Conservation (phyloP, 1,140 invertebrate genomes). For the Megalopta genalis region DNA sequence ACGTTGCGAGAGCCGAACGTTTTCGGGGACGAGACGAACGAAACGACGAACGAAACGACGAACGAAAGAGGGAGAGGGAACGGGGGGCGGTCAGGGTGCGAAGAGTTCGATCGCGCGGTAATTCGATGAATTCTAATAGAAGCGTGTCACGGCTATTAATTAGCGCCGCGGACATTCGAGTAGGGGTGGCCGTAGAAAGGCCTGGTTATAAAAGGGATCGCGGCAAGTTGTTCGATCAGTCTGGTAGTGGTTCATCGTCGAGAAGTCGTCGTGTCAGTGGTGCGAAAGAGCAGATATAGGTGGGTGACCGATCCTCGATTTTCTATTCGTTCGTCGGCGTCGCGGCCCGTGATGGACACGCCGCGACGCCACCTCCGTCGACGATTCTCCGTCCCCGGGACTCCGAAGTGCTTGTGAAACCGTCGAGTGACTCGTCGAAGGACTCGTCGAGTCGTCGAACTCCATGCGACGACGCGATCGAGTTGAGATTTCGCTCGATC, state of each 20-base stretch:
- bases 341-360: background rate
- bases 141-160: constrained; percentile 56
- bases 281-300: constrained; percentile 53
- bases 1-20: too few relatives aligned
- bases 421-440: background rate
- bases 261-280: constrained; percentile 52
- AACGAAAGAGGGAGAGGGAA: background rate
- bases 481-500: background rate
- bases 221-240: constrained; percentile 61
- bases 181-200: constrained; percentile 49
- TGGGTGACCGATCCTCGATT: constrained; percentile 52
- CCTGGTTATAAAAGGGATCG: constrained; percentile 73
- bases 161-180: constrained; percentile 40
- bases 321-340: background rate
- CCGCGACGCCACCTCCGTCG: too few relatives aligned
- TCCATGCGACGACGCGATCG: background rate
- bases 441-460: background rate
- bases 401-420: background rate
- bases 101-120: background rate
- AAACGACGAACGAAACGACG: background rate
- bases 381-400: too few relatives aligned
- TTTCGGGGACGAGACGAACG: too few relatives aligned
- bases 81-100: too few relatives aligned
- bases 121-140: constrained; percentile 73
- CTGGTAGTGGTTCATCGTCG: constrained; percentile 72